Percentiles rank a stretch among this genome's conserved stretches.
Evolutionary conservation across 2,113 vertebrate genomes (phyloP).

Genomic region (Eonycteris spelaea): DNA sequence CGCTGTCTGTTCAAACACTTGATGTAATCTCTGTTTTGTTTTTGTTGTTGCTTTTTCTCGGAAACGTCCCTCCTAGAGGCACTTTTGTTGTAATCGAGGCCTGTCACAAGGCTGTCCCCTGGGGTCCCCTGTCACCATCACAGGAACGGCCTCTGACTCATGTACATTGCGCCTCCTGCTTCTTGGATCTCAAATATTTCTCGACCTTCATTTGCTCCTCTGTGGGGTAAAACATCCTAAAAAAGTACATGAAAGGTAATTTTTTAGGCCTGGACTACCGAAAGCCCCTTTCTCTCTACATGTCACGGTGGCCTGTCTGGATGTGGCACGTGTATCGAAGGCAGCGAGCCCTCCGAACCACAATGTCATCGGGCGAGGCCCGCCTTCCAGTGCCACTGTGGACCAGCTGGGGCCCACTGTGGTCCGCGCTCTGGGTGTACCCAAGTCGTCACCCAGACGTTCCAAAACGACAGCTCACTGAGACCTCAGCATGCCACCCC

Average conservation of each 20-base stretch:
- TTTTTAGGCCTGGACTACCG: not conserved
- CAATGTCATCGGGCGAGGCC: not conserved
- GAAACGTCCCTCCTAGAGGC: not conserved
- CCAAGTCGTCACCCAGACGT: not conserved
- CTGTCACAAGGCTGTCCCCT: not conserved
- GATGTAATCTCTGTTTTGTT: not conserved
- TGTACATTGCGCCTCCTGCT: rapidly evolving
- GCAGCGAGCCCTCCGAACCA: rapidly evolving
- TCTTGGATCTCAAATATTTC: not conserved
- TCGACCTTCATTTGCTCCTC: not conserved
- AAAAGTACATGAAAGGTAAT: not conserved
- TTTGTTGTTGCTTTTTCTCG: not conserved
- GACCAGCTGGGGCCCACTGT: not conserved
- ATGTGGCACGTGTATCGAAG: not conserved
- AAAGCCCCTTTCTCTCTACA: not conserved
- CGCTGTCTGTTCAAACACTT: not conserved
- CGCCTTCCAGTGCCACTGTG: not conserved
- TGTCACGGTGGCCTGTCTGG: not conserved
- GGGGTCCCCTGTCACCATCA: rapidly evolving
- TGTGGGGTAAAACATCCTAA: not conserved
- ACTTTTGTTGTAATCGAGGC: too few species aligned
- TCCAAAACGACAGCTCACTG: too few species aligned
- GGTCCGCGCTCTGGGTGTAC: not conserved
- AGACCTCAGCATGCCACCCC: not conserved
- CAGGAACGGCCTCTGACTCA: not conserved